Base-by-base conservation (phyloP, 2,888 invertebrate species). In the Carcina quercana region DNA sequence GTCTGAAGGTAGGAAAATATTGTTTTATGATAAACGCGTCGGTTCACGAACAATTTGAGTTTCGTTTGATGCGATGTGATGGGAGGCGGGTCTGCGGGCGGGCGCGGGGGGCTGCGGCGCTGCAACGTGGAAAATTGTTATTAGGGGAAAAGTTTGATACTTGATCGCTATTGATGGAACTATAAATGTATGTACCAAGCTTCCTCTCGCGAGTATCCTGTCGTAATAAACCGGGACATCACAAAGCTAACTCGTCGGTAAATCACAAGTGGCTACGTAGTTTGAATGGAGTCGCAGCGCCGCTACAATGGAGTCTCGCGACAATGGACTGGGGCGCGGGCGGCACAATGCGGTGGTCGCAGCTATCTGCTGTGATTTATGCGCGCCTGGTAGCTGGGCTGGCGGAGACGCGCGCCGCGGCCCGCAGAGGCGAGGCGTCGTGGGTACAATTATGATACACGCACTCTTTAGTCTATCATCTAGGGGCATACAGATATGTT, bases 21-120 rank as follows among this genome's bases (percentile, higher is more conserved):
- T 14, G 15, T 30, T 25, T 24, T 30, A 25, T 30, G 13, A 14
- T 14, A 20, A 15, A 28, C 19, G 15, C 24, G 25, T 19, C 26
- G 26, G 10, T 50, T 46, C 37, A 45, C 50, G 50, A 42, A 42
- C 49, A 45, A 55, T 58, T 59, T 57, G 38, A 47, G 43, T 39
- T 39, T 43, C 47, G 40, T 53, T 50, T 55, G 54, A 50, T 52
- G 52, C 13, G 11, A 3, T 33, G 36, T 36, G 32, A 35, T 27
- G 35, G 17, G 37, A 31, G 30, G 32, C 40, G 10, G 8, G 20
- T n/a, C 20, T n/a, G n/a, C n/a, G n/a, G n/a, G n/a, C n/a, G n/a
- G n/a, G n/a, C n/a, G n/a, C n/a, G n/a, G n/a, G n/a, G n/a, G n/a
- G n/a, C n/a, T n/a, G n/a, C n/a, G n/a, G n/a, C n/a, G n/a, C n/a